Percentiles rank a stretch among this genome's conserved stretches.
Conservation (phyloP, 2,797 vertebrate species). For the Potorous gilbertii region DNA sequence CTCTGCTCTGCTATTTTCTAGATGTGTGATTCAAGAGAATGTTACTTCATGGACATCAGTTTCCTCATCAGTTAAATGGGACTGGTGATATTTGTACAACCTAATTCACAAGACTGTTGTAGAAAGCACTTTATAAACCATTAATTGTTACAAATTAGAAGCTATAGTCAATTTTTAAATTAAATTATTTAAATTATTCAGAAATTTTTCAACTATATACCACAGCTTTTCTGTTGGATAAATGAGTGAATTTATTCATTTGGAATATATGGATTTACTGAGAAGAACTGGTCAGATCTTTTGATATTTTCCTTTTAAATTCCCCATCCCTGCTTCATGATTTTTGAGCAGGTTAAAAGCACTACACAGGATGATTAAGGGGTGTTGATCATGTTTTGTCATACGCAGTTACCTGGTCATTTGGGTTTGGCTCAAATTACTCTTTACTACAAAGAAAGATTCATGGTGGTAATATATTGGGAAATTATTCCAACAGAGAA, state of each 20-base stretch:
- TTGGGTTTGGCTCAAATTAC: neutral
- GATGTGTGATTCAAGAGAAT: neutral
- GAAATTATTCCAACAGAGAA: neutral
- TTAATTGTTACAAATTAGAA: neutral
- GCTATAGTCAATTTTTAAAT: neutral
- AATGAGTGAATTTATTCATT: neutral
- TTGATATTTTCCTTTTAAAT: neutral
- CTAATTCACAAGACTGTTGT: neutral
- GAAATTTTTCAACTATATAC: neutral
- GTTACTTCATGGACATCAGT: neutral
- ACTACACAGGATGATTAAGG: neutral
- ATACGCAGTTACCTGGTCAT: neutral
- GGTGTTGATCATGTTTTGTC: neutral
- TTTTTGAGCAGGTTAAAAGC: neutral
- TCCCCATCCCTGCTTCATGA: neutral
- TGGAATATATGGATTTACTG: neutral
- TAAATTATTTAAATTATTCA: neutral
- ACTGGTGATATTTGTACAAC: neutral
- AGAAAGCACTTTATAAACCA: neutral
- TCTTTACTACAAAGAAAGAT: neutral
- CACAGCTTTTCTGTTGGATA: neutral
- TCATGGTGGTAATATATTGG: neutral
- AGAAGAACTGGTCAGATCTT: neutral
- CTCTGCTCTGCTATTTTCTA: neutral
- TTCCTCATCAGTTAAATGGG: neutral